Evolutionary conservation across 1,140 invertebrate genomes (phyloP), one percentile per base, ranked within the genome.

Genomic region (Eciton burchellii): DNA sequence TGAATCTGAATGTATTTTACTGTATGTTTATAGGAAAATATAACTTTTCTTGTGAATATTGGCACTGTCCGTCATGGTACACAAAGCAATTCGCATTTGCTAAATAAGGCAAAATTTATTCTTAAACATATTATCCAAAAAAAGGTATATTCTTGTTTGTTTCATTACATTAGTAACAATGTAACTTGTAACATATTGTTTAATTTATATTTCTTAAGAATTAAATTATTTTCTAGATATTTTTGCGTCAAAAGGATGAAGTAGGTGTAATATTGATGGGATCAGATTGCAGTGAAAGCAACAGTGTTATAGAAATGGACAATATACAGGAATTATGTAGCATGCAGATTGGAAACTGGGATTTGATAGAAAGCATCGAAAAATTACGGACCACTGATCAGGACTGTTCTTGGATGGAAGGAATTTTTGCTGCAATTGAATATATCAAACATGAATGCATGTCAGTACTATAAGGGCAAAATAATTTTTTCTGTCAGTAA

Each of bases 221-320:
- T 70, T 77, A 62, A 52, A 52, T 47, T 56, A 41, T 52, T 59
- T 52, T 43, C 0, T n/a, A 92, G 88, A 91, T 91, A 45, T 91
- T 91, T 70, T 16, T 91, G 24, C 68, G 84, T 29, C 87, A 84
- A 4, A 88, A 90, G 26, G 90, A 91, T 84, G 90, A 92, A 82
- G 26, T 91, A 70, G 89, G 86, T 14, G 81, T 91, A 47, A 82
- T 91, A 59, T 59, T 91, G 41, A 90, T 90, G 88, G 89, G 90
- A 16, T 87, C 84, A 1, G 41, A 77, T 24, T 21, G 26, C 2
- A 84, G 45, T 63, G 56, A 60, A 35, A 86, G 84, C 59, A 3
- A 52, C 49, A 49, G 74, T 12, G 9, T 59, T 24, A 47, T 14
- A 65, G 68, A 54, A 56, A 11, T 35, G 12, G 49, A 79, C 1